phyloP scores from a whole-genome alignment of 92 coral and sea anemone genomes.

The Bergia sp. region DNA sequence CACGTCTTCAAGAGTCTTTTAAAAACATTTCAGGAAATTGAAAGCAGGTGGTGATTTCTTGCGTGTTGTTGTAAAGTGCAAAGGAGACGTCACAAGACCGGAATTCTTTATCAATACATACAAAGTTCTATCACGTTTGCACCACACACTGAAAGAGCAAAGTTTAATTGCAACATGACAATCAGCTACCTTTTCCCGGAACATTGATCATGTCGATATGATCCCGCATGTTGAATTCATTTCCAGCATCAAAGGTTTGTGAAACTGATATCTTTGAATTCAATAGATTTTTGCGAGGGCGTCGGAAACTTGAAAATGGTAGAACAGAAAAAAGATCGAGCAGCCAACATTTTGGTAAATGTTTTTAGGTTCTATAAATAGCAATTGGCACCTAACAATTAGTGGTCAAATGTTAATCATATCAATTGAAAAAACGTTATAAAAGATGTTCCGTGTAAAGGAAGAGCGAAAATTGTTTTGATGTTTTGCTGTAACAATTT shows the following conservation, averaged over 20 bases:
- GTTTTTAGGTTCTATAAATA: not conserved
- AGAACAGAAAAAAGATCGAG: not conserved
- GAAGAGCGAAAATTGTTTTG: not conserved
- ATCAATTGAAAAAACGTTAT: too few relatives aligned
- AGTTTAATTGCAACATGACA: too few relatives aligned
- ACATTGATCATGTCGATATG: not conserved
- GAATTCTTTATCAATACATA: not conserved
- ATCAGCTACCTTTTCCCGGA: too few relatives aligned
- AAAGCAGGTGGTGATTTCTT: not conserved
- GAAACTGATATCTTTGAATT: too few relatives aligned
- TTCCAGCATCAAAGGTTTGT: not conserved
- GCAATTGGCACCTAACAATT: not conserved
- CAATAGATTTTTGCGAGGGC: too few relatives aligned
- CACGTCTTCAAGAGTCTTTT: not conserved
- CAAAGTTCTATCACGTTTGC: too few relatives aligned
- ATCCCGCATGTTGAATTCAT: not conserved
- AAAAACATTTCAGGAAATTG: too few relatives aligned
- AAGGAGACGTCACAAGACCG: not conserved
- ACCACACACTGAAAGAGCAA: not conserved
- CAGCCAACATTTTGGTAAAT: not conserved
- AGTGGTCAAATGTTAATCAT: not conserved
- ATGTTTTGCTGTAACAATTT: too few relatives aligned
- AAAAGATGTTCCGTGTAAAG: not conserved
- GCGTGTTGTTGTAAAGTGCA: not conserved
- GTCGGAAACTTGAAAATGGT: not conserved